phyloP scores from a whole-genome alignment of 2,888 invertebrate genomes.

The Mimas tiliae region DNA sequence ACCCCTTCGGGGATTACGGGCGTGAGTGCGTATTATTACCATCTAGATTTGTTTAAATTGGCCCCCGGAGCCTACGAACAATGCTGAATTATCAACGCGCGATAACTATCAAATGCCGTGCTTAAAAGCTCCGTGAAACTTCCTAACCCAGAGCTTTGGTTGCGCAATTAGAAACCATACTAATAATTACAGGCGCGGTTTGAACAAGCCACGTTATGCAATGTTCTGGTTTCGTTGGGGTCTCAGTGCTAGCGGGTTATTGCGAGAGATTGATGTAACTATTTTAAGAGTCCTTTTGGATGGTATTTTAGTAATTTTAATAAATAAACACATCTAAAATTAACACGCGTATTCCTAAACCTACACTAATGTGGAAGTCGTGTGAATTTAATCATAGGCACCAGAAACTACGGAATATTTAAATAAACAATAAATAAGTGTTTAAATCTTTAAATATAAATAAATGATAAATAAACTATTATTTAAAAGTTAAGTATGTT shows the following conservation, averaged over 20 bases:
- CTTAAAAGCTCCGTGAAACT: constrained; percentile 42
- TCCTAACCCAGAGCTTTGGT: constrained; percentile 46
- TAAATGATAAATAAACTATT: too few species aligned
- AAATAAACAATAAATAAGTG: too few species aligned
- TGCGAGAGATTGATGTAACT: background rate
- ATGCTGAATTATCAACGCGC: constrained; percentile 19
- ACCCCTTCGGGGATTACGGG: too few species aligned
- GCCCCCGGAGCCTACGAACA: constrained; percentile 3
- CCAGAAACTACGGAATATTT: too few species aligned
- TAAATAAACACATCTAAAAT: background rate
- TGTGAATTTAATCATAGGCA: too few species aligned
- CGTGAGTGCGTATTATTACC: too few species aligned
- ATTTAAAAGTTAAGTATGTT: too few species aligned
- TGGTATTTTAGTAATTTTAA: too few species aligned
- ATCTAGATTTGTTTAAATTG: background rate
- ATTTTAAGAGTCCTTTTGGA: too few species aligned
- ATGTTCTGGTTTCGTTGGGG: constrained; percentile 40
- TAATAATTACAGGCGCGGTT: constrained; percentile 58
- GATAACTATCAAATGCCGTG: constrained; percentile 18
- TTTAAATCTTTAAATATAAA: too few species aligned
- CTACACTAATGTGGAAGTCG: too few species aligned
- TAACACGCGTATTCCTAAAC: too few species aligned
- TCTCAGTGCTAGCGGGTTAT: constrained; percentile 38
- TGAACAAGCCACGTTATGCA: constrained; percentile 56
- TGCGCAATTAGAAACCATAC: constrained; percentile 56